phyloP scores from a whole-genome alignment of 1,140 invertebrate genomes.

The Helicoverpa zea region DNA sequence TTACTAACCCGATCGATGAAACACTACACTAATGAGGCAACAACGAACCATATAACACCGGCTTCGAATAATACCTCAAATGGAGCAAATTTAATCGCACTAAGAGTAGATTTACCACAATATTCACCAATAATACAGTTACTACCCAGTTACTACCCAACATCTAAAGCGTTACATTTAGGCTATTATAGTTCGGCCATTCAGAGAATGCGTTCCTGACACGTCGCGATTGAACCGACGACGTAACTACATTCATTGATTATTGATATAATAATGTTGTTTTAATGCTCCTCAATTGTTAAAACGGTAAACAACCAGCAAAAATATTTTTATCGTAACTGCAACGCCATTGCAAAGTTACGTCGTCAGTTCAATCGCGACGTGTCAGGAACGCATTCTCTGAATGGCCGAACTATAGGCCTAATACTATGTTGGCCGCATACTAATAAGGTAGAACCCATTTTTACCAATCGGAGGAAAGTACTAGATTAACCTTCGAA shows the following conservation, averaged over 20 bases:
- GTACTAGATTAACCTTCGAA: slow-evolving; percentile 7
- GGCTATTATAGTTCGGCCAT: too few species aligned
- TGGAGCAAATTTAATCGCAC: slow-evolving; percentile 25
- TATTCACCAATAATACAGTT: slow-evolving; percentile 1
- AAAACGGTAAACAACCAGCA: too few species aligned
- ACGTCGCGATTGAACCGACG: too few species aligned
- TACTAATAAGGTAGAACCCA: slow-evolving; percentile 35
- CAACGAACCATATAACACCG: neutral
- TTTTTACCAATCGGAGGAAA: slow-evolving; percentile 38
- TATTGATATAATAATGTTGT: too few species aligned
- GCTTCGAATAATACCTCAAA: slow-evolving; percentile 10
- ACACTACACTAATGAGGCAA: slow-evolving; percentile 2
- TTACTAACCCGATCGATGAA: neutral
- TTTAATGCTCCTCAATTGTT: too few species aligned
- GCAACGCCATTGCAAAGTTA: too few species aligned
- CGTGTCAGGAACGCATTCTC: too few species aligned
- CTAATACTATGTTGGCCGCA: slow-evolving; percentile 28
- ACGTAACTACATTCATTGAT: too few species aligned
- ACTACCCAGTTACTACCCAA: neutral
- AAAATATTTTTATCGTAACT: too few species aligned
- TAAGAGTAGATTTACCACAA: slow-evolving; percentile 6
- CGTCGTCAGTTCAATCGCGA: too few species aligned
- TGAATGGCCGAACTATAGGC: too few species aligned
- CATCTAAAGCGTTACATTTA: slow-evolving; percentile 22
- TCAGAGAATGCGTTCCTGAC: too few species aligned